These are phyloP conservation scores for Mylabris sibirica DNA, from an alignment of 2,888 invertebrate species.

Conservation along the genomic window DNA sequence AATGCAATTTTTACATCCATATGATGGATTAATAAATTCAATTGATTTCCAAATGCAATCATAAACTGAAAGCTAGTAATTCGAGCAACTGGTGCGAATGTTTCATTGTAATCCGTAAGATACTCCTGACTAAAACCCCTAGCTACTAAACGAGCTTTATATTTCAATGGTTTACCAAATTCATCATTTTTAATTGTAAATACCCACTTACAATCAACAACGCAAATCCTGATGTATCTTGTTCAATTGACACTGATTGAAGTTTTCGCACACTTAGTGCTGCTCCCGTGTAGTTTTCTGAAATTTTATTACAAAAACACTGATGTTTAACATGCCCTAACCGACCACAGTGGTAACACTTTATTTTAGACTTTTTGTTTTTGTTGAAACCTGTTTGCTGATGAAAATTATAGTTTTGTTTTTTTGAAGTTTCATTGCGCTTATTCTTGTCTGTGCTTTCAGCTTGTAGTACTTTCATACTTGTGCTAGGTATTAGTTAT, in stretches of 20 bases:
- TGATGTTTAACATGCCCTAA: not conserved
- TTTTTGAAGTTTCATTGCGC: not conserved
- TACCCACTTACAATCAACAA: constrained; percentile 24
- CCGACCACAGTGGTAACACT: constrained; percentile 13
- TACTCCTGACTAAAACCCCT: constrained; percentile 23
- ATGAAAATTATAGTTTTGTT: too few species aligned
- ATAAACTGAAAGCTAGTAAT: constrained; percentile 21
- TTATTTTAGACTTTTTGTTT: not conserved
- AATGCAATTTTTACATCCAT: too few species aligned
- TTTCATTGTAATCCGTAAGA: constrained; percentile 23
- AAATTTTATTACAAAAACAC: not conserved
- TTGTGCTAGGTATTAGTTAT: too few species aligned
- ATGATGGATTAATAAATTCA: constrained; percentile 1
- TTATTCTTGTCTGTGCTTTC: not conserved
- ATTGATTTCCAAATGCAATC: constrained; percentile 21
- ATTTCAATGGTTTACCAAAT: constrained; percentile 17
- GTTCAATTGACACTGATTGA: too few species aligned
- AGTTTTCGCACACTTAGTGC: too few species aligned
- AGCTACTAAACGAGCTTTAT: constrained; percentile 20
- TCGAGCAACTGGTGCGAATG: constrained; percentile 26
- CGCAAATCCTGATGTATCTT: too few species aligned
- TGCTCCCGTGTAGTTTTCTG: not conserved
- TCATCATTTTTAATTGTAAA: constrained; percentile 20
- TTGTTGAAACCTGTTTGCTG: too few species aligned
- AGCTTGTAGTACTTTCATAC: not conserved